A percentile compares a stretch with the other conserved stretches of the same genome.
Evolutionary conservation across 2,888 invertebrate species (phyloP).

Genomic region (Pocota personata): DNA sequence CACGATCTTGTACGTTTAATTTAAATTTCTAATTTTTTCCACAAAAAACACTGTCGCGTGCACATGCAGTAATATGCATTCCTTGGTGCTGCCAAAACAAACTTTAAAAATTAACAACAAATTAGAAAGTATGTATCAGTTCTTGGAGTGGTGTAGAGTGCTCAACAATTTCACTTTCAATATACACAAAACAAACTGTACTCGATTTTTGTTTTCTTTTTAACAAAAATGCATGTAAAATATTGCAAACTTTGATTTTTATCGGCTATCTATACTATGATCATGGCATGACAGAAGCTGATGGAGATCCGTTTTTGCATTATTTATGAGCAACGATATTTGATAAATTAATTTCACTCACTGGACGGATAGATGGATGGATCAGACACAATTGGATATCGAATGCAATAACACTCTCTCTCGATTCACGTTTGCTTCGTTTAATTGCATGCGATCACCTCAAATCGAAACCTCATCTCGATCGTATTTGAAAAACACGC

Average conservation of each 20-base stretch:
- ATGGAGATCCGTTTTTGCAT: constrained; percentile 33
- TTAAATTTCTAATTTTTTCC: constrained; percentile 22
- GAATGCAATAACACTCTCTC: constrained; percentile 21
- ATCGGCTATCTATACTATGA: not conserved
- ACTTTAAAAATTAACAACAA: constrained; percentile 33
- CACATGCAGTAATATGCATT: constrained; percentile 25
- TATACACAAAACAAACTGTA: constrained; percentile 47
- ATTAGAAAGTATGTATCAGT: constrained; percentile 68
- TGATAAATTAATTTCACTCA: constrained; percentile 53
- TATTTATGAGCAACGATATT: constrained; percentile 51
- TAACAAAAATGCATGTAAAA: not conserved
- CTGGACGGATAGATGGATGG: constrained; percentile 7
- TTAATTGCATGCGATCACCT: constrained; percentile 37
- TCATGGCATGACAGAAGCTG: constrained; percentile 3
- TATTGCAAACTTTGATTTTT: not conserved
- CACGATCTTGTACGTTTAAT: constrained; percentile 6
- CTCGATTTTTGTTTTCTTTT: constrained; percentile 27
- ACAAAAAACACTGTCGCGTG: constrained; percentile 32
- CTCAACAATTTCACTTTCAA: constrained; percentile 68
- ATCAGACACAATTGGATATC: constrained; percentile 46
- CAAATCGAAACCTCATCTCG: constrained; percentile 10
- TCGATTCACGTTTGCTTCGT: not conserved
- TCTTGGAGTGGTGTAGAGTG: constrained; percentile 13
- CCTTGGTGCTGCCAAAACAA: not conserved
- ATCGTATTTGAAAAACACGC: not conserved